Evolutionary conservation across 37 sponge, comb jelly and placozoan genomes (phyloP).

Genomic region (Hexactinellida sp.): DNA sequence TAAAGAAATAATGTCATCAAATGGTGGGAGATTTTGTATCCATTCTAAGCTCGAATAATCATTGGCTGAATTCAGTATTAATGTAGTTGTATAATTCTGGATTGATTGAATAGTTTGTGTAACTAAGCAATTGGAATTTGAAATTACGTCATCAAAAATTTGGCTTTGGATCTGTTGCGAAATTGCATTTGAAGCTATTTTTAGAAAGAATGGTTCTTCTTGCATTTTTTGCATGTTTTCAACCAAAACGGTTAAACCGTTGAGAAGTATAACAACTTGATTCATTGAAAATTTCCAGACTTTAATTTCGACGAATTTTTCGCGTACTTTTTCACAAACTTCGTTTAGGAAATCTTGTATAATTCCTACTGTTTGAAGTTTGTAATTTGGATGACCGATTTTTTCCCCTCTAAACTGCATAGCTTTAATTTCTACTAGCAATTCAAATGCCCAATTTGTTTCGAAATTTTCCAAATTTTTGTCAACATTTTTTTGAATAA

Average conservation of each 20-base stretch:
- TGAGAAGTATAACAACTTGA: not conserved
- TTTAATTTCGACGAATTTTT: not conserved
- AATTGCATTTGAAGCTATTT: not conserved
- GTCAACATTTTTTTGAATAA: not conserved
- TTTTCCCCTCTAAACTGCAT: not conserved
- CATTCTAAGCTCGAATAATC: not conserved
- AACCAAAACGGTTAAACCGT: not conserved
- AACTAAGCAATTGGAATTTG: not conserved
- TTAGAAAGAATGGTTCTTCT: not conserved
- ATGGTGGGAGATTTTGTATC: not conserved
- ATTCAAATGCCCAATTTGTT: not conserved
- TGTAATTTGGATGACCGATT: not conserved
- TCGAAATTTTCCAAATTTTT: not conserved
- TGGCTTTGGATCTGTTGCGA: not conserved
- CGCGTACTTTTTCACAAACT: not conserved
- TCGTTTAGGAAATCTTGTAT: not conserved
- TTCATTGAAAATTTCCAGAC: not conserved
- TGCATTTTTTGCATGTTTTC: slow-evolving; percentile 11
- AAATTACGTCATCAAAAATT: not conserved
- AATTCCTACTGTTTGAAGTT: not conserved
- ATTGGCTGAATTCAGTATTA: not conserved
- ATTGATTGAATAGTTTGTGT: not conserved
- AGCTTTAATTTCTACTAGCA: not conserved
- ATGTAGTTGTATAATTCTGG: not conserved
- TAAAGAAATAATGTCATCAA: not conserved